Conservation (phyloP, 2,888 invertebrate species). For the Melieria omissa region DNA sequence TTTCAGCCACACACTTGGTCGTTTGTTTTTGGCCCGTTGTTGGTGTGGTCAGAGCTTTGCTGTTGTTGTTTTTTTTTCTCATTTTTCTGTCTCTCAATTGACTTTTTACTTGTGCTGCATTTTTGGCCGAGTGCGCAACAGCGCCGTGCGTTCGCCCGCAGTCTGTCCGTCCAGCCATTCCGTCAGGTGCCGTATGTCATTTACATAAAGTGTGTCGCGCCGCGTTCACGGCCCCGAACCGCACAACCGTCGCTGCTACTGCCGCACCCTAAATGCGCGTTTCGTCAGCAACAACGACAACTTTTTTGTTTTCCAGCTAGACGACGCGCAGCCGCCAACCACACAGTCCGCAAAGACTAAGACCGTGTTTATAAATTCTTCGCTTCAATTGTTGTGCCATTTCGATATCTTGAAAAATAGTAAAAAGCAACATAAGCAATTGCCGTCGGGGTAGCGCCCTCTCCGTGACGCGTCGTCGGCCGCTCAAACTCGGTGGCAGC, state of each 20-base stretch:
- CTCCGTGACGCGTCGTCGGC: too few species aligned
- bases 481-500: too few species aligned
- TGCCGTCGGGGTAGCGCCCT: too few species aligned
- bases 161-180: neutral
- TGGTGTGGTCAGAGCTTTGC: too few species aligned
- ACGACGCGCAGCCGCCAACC: neutral
- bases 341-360: neutral
- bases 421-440: too few species aligned
- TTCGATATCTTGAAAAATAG: neutral
- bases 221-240: constrained; percentile 29
- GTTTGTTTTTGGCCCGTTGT: too few species aligned
- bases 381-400: neutral
- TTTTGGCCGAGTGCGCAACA: too few species aligned
- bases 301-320: neutral
- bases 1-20: too few species aligned
- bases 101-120: too few species aligned
- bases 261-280: constrained; percentile 39
- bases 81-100: too few species aligned
- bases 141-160: too few species aligned
- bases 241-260: constrained; percentile 31
- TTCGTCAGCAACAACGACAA: neutral
- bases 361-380: neutral
- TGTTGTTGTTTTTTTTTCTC: too few species aligned
- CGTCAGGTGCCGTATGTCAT: constrained; percentile 14
- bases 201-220: constrained; percentile 40